Evolutionary conservation across 37 sponge, comb jelly and placozoan genomes (phyloP), one percentile per base, ranked within the genome.

Genomic region (Spongia lamella): DNA sequence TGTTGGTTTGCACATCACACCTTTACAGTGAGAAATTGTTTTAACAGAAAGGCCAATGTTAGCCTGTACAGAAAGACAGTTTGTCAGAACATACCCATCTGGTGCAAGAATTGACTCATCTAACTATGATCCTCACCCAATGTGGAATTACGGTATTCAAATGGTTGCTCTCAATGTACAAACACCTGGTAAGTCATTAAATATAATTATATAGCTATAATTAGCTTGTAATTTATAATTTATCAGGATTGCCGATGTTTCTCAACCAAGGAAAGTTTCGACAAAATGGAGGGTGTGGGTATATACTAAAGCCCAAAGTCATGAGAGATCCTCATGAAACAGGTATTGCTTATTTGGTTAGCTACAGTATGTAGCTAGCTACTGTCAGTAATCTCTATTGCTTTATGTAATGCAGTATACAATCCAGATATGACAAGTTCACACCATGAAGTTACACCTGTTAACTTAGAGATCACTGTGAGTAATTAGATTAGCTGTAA

Each of bases 201-300:
- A n/a, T n/a, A n/a, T n/a, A n/a, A n/a, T n/a, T n/a, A n/a, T n/a
- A n/a, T n/a, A n/a, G n/a, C 1, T 36, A 1, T 16, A 7, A n/a
- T n/a, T n/a, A n/a, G n/a, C 33, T 26, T 7, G 1, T 66, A 20
- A 24, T 19, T 37, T 35, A 7, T 35, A 0, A 55, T 49, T 37
- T 7, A 55, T 31, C 33, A 86, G 87, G 82, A 29, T 27, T 85
- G 22, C 77, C 27, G 31, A 82, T 90, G 91, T 82, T 85, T 25
- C 66, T 90, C 36, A 90, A 90, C 73, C 91, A 90, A 53, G 91
- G 91, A 16, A 62, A 77, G 39, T 90, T 90, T 61, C 70, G 91
- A 40, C 75, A 76, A 16, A 90, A 90, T 68, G 91, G 87, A 47
- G 82, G 78, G 67, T 90, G 91, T 82, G 91, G 91, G 35, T 90